These are phyloP conservation scores for Lochmaea capreae DNA, from an alignment of 2,888 invertebrate genomes.

Conservation along the genomic window DNA sequence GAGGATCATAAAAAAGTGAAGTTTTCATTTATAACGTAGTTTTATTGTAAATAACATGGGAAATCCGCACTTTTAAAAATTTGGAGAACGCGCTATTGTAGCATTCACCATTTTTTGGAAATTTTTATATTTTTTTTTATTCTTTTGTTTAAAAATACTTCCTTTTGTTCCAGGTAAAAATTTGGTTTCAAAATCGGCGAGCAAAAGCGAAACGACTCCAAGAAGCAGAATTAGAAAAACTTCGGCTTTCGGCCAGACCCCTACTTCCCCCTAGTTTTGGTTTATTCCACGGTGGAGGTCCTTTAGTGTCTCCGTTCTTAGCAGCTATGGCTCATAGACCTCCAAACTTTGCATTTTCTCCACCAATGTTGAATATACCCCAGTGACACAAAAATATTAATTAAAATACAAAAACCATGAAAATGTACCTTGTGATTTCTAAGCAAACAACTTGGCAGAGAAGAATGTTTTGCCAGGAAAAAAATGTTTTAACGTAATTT, in stretches of 20 bases:
- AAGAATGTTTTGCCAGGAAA: neutral
- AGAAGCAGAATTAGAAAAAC: conserved; percentile 94
- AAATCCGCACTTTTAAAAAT: no score
- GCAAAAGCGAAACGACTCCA: conserved; percentile 97
- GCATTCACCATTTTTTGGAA: no score
- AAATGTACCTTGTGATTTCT: conserved; percentile 4
- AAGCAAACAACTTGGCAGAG: neutral
- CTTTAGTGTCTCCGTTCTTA: conserved; percentile 71
- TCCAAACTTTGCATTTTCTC: conserved; percentile 72
- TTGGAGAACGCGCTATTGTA: no score
- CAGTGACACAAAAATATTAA: conserved; percentile 65
- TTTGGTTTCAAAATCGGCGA: conserved; percentile 81
- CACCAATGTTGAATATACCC: conserved; percentile 71
- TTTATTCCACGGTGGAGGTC: conserved; percentile 73
- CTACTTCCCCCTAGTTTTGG: conserved; percentile 79
- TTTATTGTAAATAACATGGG: no score
- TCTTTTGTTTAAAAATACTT: neutral
- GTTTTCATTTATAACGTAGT: no score
- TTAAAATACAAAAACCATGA: neutral
- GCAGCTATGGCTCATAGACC: conserved; percentile 73
- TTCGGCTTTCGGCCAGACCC: conserved; percentile 86
- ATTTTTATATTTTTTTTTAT: no score
- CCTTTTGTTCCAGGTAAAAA: conserved; percentile 73
- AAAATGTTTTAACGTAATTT: neutral
- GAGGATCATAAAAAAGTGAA: no score